Conservation (phyloP, 1,140 invertebrate species). For the Trichonephila clavata region DNA sequence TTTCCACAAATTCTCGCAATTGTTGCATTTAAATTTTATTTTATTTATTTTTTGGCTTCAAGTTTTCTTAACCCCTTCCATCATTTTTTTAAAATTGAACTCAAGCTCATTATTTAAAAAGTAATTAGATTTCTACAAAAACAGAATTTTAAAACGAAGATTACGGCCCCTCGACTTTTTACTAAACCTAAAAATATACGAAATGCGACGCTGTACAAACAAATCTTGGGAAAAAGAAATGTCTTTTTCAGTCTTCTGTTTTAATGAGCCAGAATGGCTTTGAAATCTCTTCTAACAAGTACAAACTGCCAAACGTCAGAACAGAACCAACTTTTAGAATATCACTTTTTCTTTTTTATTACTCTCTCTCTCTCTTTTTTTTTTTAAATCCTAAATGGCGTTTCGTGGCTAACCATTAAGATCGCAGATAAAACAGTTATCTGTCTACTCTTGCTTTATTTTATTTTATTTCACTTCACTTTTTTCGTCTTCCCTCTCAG, state of each 20-base stretch:
- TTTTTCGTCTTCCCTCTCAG: not conserved
- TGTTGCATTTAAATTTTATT: not conserved
- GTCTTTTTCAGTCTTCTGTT: not conserved
- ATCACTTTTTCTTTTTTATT: not conserved
- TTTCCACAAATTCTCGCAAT: not conserved
- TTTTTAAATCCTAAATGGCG: slow-evolving; percentile 2
- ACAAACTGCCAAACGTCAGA: slow-evolving; percentile 4
- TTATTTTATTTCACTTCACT: not conserved
- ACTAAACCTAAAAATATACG: not conserved
- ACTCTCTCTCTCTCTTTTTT: not conserved
- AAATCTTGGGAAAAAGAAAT: not conserved
- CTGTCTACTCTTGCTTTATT: not conserved
- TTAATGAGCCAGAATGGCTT: not conserved
- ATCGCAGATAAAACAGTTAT: slow-evolving; percentile 18
- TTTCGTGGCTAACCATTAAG: slow-evolving; percentile 33
- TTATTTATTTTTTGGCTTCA: not conserved
- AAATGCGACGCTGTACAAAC: not conserved
- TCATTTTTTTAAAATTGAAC: not conserved
- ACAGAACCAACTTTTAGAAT: not conserved
- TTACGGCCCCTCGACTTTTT: not conserved
- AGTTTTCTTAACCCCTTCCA: not conserved
- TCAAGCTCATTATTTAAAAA: not conserved
- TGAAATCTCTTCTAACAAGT: slow-evolving; percentile 26
- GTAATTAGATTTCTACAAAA: not conserved
- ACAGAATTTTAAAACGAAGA: too few relatives aligned